Conservation (phyloP, 2,888 invertebrate species). For the Trichogramma dendrolimi region DNA sequence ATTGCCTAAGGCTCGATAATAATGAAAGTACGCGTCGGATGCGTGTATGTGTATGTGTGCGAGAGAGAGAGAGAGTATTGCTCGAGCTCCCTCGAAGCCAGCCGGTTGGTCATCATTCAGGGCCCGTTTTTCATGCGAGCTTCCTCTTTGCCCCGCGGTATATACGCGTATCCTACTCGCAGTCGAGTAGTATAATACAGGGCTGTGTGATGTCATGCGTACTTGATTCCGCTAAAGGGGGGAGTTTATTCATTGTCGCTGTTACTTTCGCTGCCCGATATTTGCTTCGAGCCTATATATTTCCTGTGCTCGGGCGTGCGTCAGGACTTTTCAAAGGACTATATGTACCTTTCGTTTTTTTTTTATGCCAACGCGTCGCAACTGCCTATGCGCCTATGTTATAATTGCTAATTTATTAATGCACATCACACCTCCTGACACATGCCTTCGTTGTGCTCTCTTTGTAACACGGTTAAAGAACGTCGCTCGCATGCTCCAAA, state of each 20-base stretch:
- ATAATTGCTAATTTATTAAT: conserved; percentile 25
- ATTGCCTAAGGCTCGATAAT: conserved; percentile 4
- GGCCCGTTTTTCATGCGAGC: conserved; percentile 9
- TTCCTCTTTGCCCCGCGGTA: neutral
- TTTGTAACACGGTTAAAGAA: neutral
- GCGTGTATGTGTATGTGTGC: too few species aligned
- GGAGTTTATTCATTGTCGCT: neutral
- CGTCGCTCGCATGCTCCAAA: neutral
- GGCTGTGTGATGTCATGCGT: conserved; percentile 17
- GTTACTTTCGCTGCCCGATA: neutral
- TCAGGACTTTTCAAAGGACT: too few species aligned
- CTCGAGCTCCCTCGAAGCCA: too few species aligned
- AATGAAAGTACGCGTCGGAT: conserved; percentile 3
- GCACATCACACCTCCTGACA: conserved; percentile 19
- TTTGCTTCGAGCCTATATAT: neutral
- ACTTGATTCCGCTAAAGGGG: neutral
- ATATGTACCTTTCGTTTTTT: too few species aligned
- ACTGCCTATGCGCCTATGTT: conserved; percentile 4
- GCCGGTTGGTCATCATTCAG: neutral
- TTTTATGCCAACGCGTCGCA: neutral
- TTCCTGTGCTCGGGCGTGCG: too few species aligned
- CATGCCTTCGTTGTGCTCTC: neutral
- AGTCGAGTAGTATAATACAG: neutral
- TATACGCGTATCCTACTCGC: too few species aligned
- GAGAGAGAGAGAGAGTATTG: too few species aligned